Conservation (phyloP, 2,888 invertebrate genomes). For the Drosophila ezoana region DNA sequence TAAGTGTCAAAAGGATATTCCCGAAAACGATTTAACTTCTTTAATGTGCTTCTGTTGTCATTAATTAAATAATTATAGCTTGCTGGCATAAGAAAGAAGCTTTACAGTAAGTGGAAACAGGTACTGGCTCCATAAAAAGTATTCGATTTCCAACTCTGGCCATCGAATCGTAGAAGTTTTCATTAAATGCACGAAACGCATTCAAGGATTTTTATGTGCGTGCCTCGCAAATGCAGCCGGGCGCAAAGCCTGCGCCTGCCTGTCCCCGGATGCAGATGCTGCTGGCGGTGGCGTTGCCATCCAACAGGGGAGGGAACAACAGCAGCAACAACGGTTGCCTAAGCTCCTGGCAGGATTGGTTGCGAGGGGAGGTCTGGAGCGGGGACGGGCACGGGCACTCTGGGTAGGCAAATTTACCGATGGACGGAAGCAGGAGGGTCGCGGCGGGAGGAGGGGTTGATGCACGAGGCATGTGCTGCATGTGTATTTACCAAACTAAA, state of each 20-base stretch:
- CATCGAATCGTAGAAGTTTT: slow-evolving; percentile 40
- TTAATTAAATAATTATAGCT: too few species aligned
- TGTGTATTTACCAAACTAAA: slow-evolving; percentile 79
- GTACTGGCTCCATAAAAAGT: too few species aligned
- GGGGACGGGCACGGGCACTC: too few species aligned
- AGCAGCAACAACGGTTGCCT: slow-evolving; percentile 34
- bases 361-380: neutral
- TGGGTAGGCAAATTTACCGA: too few species aligned
- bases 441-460: neutral
- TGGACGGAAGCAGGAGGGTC: neutral
- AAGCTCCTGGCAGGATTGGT: slow-evolving; percentile 47
- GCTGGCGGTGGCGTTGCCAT: slow-evolving; percentile 10
- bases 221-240: slow-evolving; percentile 32
- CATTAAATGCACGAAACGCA: slow-evolving; percentile 67
- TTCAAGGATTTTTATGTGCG: slow-evolving; percentile 60
- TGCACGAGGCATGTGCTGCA: slow-evolving; percentile 51
- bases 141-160: neutral
- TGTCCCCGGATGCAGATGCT: slow-evolving; percentile 13
- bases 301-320: slow-evolving; percentile 10
- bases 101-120: too few species aligned
- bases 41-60: too few species aligned
- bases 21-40: too few species aligned
- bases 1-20: too few species aligned
- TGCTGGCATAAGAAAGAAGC: too few species aligned
- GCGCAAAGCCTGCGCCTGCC: slow-evolving; percentile 1